Evolutionary conservation across 2,113 vertebrate genomes (phyloP).

Genomic region (Tragelaphus imberbis): DNA sequence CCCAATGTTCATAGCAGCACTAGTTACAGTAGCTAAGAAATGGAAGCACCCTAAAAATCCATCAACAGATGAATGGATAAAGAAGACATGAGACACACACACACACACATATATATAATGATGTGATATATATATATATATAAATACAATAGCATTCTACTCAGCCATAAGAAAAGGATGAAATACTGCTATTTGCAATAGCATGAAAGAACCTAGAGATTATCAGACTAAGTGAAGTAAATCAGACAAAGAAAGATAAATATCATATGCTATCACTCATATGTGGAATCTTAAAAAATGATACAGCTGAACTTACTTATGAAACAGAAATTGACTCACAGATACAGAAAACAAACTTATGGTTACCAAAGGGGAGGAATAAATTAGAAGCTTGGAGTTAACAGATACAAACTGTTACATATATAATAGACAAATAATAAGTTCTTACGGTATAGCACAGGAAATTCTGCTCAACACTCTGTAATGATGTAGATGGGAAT

Average conservation of each 20-base stretch:
- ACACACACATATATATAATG: rapidly evolving
- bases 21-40: background rate
- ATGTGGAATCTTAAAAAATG: background rate
- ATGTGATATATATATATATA: background rate
- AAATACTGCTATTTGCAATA: background rate
- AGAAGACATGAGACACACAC: background rate
- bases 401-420: background rate
- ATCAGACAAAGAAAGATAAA: background rate
- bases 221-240: background rate
- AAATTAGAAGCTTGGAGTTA: background rate
- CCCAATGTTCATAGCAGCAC: background rate
- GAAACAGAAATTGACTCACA: background rate
- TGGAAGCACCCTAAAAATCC: background rate
- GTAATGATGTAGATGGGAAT: background rate
- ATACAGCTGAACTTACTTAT: background rate
- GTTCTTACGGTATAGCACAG: background rate
- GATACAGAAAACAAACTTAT: background rate
- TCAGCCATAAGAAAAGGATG: background rate
- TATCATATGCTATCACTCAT: background rate
- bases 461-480: background rate
- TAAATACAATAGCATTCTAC: background rate
- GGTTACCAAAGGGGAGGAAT: background rate
- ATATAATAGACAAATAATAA: background rate
- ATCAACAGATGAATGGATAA: background rate
- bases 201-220: background rate